phyloP scores from a whole-genome alignment of 2,113 vertebrate genomes.

The Agelaius phoeniceus region DNA sequence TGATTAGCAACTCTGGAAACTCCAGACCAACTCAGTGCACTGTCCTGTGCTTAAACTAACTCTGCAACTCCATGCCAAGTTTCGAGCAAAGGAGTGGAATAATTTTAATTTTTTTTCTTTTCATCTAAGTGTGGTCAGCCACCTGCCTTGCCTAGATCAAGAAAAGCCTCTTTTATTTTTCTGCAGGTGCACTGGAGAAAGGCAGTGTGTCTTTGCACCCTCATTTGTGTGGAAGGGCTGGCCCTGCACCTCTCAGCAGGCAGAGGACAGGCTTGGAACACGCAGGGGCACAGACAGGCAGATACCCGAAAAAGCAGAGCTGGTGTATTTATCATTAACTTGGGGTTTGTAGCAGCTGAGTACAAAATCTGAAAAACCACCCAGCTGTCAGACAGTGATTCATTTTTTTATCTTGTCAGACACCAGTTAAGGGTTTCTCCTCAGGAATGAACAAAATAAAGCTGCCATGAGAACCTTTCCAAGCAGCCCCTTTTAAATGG shows the following conservation, averaged over 20 bases:
- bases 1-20: not conserved
- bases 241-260: not conserved
- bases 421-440: not conserved
- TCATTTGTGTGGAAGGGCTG: not conserved
- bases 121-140: not conserved
- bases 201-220: not conserved
- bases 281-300: not conserved
- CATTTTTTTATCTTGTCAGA: not conserved
- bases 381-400: not conserved
- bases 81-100: not conserved
- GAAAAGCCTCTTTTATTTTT: not conserved
- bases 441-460: not conserved
- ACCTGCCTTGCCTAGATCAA: not conserved
- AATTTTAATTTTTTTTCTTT: not conserved
- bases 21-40: not conserved
- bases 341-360: not conserved
- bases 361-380: not conserved
- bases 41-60: not conserved
- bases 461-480: not conserved
- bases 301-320: not conserved
- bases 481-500: not conserved
- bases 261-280: not conserved
- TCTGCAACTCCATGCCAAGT: not conserved
- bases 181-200: not conserved
- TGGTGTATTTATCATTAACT: slow-evolving; percentile 9